phyloP scores from a whole-genome alignment of 2,888 invertebrate species.

The Liposcelis brunnea region DNA sequence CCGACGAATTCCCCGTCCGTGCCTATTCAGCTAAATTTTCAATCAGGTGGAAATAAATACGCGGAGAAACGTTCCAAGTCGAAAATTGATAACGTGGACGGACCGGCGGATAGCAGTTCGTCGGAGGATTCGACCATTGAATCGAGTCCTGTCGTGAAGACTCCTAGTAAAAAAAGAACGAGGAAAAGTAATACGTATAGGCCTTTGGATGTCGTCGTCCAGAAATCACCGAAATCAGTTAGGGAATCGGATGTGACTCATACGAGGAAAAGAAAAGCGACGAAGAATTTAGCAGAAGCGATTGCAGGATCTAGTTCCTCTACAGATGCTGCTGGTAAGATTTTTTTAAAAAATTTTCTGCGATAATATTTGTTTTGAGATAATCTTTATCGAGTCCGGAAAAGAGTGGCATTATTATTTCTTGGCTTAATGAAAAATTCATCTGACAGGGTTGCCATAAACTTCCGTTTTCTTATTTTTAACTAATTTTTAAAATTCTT shows the following conservation, averaged over 20 bases:
- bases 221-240: conserved; percentile 17
- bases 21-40: conserved; percentile 7
- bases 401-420: too few relatives aligned
- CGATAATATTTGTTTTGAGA: too few relatives aligned
- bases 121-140: too few relatives aligned
- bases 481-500: too few relatives aligned
- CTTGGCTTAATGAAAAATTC: too few relatives aligned
- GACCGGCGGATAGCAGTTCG: neutral
- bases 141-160: neutral
- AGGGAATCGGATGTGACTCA: neutral
- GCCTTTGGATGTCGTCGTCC: conserved; percentile 17
- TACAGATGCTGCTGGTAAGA: neutral
- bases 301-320: neutral
- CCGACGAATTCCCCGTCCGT: neutral
- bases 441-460: too few relatives aligned
- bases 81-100: conserved; percentile 8
- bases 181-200: conserved; percentile 14
- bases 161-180: conserved; percentile 10
- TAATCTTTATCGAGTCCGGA: too few relatives aligned
- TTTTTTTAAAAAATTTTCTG: neutral
- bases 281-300: too few relatives aligned
- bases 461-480: too few relatives aligned
- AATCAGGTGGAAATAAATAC: too few relatives aligned
- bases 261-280: too few relatives aligned
- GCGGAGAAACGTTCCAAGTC: too few relatives aligned